Evolutionary conservation across 2,797 vertebrate genomes (phyloP).

Genomic region (Platalea minor): DNA sequence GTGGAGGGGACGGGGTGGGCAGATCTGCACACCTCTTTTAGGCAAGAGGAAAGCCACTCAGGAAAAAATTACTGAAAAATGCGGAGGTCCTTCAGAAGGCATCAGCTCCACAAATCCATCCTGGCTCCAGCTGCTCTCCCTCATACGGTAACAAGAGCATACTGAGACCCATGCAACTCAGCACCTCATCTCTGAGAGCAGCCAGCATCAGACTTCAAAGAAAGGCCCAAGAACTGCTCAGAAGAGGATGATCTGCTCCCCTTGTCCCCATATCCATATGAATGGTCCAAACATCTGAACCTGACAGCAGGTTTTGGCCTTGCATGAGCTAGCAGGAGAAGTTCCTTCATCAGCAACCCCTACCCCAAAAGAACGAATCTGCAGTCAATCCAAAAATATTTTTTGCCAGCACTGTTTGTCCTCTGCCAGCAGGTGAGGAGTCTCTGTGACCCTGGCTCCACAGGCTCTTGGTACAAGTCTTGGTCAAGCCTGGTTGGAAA

Average conservation of each 20-base stretch:
- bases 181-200: not conserved
- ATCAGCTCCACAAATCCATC: not conserved
- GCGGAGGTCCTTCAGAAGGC: not conserved
- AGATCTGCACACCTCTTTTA: not conserved
- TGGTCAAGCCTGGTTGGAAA: not conserved
- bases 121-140: not conserved
- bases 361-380: not conserved
- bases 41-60: not conserved
- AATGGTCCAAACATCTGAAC: not conserved
- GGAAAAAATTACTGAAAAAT: not conserved
- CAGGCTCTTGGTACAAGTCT: not conserved
- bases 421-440: not conserved
- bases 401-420: not conserved
- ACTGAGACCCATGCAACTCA: not conserved
- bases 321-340: not conserved
- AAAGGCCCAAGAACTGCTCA: not conserved
- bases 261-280: not conserved
- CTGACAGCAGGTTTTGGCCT: not conserved
- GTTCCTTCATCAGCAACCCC: not conserved
- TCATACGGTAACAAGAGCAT: not conserved
- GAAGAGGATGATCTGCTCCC: not conserved
- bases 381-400: not conserved
- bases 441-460: not conserved
- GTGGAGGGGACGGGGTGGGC: not conserved
- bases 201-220: not conserved